Evolutionary conservation across 2,113 vertebrate genomes (phyloP).

Genomic region (Leptosomus discolor): DNA sequence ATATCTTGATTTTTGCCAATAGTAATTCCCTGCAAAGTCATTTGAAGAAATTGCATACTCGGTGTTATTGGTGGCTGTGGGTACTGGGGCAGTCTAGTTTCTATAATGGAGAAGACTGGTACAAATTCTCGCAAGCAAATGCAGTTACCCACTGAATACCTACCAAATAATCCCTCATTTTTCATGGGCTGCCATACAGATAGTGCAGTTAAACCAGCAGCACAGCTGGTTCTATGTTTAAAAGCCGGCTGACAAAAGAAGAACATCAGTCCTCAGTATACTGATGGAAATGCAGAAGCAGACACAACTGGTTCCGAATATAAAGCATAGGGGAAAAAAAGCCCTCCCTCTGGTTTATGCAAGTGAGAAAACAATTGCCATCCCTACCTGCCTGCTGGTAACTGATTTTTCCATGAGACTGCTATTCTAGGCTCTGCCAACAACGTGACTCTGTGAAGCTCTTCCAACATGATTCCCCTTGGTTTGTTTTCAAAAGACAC

Average conservation of each 20-base stretch:
- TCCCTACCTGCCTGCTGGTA: background rate
- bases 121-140: background rate
- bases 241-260: background rate
- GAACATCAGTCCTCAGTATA: background rate
- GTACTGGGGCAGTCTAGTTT: background rate
- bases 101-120: background rate
- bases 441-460: background rate
- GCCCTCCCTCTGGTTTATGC: background rate
- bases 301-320: background rate
- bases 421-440: background rate
- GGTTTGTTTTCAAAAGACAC: background rate
- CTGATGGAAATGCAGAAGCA: background rate
- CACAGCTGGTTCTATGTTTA: background rate
- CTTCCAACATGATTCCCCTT: background rate
- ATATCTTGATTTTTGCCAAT: background rate
- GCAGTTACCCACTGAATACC: background rate
- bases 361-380: background rate
- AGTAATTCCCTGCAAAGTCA: background rate
- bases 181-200: background rate
- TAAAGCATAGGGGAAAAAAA: background rate
- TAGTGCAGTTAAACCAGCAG: background rate
- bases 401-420: background rate
- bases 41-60: background rate
- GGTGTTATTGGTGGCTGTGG: background rate
- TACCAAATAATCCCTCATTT: background rate